phyloP scores from a whole-genome alignment of 2,888 invertebrate species.

The Agonopterix arenella region DNA sequence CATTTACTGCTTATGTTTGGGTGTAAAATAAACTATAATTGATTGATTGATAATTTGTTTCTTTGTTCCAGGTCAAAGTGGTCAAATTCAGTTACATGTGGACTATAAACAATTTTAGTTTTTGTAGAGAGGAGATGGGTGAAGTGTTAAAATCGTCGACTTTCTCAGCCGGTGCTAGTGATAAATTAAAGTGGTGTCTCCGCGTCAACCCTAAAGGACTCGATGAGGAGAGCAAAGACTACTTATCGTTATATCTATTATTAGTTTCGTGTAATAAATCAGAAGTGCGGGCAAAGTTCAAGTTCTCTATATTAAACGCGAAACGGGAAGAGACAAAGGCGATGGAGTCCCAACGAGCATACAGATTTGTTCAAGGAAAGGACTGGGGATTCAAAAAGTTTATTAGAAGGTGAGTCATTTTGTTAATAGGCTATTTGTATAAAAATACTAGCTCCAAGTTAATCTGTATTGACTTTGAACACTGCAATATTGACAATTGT shows the following conservation, averaged over 20 bases:
- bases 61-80: constrained; percentile 95
- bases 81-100: constrained; percentile 99
- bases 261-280: constrained; percentile 99
- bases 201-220: constrained; percentile 99
- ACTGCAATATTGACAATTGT: too few relatives aligned
- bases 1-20: neutral
- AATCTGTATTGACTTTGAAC: too few relatives aligned
- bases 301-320: constrained; percentile 99
- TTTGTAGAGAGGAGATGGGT: constrained; percentile 99
- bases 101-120: constrained; percentile 99
- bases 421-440: neutral
- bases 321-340: constrained; percentile 99
- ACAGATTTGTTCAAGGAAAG: constrained; percentile 99
- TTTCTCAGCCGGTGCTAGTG: constrained; percentile 99
- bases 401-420: constrained; percentile 81
- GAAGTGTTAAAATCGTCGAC: constrained; percentile 99
- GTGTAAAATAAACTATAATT: neutral
- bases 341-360: constrained; percentile 98
- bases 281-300: constrained; percentile 99
- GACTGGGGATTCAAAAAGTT: constrained; percentile 99
- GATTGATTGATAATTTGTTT: constrained; percentile 11
- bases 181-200: constrained; percentile 99
- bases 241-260: constrained; percentile 98
- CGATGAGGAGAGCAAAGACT: constrained; percentile 99
- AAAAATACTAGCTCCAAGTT: too few relatives aligned